These are phyloP conservation scores for Hypomecis atomaria DNA, from an alignment of 2,888 invertebrate genomes.

Conservation along the genomic window DNA sequence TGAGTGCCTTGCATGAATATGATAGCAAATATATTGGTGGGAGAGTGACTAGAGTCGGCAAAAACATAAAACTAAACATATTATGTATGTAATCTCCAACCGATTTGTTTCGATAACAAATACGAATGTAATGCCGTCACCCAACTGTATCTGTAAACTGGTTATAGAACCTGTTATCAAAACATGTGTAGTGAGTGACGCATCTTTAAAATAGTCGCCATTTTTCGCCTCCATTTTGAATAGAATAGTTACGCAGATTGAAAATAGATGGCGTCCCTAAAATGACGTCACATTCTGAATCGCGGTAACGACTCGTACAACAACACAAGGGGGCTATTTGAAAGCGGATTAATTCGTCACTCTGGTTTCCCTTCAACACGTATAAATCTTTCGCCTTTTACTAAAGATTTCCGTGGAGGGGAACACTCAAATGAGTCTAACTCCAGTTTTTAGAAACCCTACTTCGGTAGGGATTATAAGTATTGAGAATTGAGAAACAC, in stretches of 20 bases:
- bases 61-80: no score
- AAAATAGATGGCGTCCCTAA: slow-evolving; percentile 16
- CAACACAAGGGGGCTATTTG: background rate
- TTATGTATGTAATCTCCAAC: no score
- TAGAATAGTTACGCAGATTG: background rate
- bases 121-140: no score
- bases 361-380: slow-evolving; percentile 61
- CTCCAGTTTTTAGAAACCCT: slow-evolving; percentile 13
- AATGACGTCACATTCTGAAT: slow-evolving; percentile 17
- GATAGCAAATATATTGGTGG: no score
- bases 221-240: background rate
- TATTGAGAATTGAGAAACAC: no score
- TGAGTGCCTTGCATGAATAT: no score
- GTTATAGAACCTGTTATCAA: no score
- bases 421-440: slow-evolving; percentile 27
- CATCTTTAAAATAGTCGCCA: background rate
- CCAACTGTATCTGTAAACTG: no score
- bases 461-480: background rate
- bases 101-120: no score
- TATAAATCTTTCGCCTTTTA: slow-evolving; percentile 92
- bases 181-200: no score
- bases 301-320: background rate
- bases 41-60: no score
- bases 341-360: background rate
- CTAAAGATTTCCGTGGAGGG: slow-evolving; percentile 91